phyloP scores from a whole-genome alignment of 2,888 invertebrate species.

The Spisula subtruncata region DNA sequence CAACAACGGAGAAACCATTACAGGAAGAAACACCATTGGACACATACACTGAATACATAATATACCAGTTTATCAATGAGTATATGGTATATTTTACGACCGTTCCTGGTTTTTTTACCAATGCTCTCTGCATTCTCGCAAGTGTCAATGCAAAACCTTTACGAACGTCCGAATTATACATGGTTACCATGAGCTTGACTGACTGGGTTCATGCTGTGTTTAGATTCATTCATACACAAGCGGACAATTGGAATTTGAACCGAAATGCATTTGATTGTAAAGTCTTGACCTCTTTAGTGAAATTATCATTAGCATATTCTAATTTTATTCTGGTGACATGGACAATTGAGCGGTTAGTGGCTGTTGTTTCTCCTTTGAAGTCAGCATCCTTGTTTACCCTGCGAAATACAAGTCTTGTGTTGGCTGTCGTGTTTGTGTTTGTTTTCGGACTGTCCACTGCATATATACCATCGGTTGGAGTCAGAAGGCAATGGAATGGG shows the following conservation, averaged over 20 bases:
- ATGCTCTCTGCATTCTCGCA: background rate
- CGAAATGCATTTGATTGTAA: background rate
- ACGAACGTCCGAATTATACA: background rate
- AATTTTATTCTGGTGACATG: slow-evolving; percentile 41
- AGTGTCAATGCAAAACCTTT: background rate
- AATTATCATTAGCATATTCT: slow-evolving; percentile 2
- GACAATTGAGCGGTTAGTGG: slow-evolving; percentile 48
- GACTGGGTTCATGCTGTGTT: background rate
- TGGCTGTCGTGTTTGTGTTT: background rate
- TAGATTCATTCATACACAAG: background rate
- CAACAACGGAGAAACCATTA: background rate
- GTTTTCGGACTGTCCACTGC: background rate
- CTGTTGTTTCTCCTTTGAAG: slow-evolving; percentile 46
- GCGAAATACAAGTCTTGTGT: background rate
- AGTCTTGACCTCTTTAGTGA: background rate
- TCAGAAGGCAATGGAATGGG: background rate
- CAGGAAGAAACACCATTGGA: background rate
- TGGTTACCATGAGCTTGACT: background rate
- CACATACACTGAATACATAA: background rate
- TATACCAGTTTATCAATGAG: background rate
- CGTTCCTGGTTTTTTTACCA: background rate
- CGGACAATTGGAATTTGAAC: background rate
- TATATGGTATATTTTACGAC: background rate
- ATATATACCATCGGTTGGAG: background rate
- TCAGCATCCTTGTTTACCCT: slow-evolving; percentile 20